Evolutionary conservation across 2,888 invertebrate genomes (phyloP).

Genomic region (Oscheius sp.): DNA sequence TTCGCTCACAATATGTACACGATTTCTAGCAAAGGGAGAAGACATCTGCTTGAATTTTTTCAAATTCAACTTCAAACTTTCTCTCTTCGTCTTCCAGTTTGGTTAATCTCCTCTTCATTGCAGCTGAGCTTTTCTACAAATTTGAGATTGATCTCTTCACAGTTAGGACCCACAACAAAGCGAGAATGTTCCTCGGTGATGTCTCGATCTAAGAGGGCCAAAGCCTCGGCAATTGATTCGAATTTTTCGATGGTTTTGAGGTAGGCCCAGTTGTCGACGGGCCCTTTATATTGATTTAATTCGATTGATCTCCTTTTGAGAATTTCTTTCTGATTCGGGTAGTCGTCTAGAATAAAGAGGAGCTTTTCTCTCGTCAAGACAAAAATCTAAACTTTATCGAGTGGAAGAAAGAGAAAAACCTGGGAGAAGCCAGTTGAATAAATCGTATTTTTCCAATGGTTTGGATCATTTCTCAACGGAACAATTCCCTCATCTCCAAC

Average conservation of each 20-base stretch:
- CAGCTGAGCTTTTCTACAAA: neutral
- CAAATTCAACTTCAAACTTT: too few species aligned
- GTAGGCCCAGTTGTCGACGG: neutral
- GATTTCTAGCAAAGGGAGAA: too few species aligned
- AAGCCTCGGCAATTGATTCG: neutral
- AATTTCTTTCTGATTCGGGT: neutral
- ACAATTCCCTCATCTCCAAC: constrained; percentile 18
- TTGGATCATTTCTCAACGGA: neutral
- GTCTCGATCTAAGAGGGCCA: neutral
- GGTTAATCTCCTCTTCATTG: neutral
- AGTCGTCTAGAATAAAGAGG: constrained; percentile 13
- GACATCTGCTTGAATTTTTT: too few species aligned
- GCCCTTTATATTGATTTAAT: neutral
- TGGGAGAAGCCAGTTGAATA: constrained; percentile 21
- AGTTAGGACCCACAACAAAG: neutral
- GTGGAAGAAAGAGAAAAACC: neutral
- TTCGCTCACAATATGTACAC: too few species aligned
- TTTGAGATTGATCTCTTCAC: neutral
- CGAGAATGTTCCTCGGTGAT: neutral
- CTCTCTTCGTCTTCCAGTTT: too few species aligned
- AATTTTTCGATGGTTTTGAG: neutral
- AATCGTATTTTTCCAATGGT: neutral
- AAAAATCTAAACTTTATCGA: constrained; percentile 9
- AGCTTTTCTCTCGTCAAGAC: neutral
- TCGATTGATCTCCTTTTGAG: neutral